A percentile compares a stretch with the other conserved stretches of the same genome.
Conservation (phyloP, 2,797 vertebrate genomes). For the Tympanoctomys barrerae region DNA sequence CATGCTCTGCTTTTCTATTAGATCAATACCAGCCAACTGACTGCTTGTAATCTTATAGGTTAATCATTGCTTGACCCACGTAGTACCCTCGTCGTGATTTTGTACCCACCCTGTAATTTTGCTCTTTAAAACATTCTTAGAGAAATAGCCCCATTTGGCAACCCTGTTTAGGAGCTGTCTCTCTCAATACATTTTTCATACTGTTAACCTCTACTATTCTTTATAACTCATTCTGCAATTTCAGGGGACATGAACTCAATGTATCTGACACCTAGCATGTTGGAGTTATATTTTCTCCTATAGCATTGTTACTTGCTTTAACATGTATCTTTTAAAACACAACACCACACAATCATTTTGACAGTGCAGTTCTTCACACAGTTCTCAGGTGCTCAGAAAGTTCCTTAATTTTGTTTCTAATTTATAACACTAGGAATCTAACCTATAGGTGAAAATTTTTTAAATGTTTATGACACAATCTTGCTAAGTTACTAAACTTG, state of each 20-base stretch:
- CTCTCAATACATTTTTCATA: not conserved
- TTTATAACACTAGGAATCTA: not conserved
- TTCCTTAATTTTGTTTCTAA: not conserved
- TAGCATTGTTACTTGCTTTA: not conserved
- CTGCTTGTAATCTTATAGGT: not conserved
- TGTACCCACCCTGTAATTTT: not conserved
- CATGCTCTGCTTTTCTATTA: not conserved
- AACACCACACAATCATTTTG: not conserved
- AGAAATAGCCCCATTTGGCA: not conserved
- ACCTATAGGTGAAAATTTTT: not conserved
- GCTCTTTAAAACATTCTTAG: not conserved
- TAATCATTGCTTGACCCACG: not conserved
- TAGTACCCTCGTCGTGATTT: not conserved
- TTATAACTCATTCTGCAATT: not conserved
- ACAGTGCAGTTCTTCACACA: not conserved
- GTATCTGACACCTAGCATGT: not conserved
- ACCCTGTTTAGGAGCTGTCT: not conserved
- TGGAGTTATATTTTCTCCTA: not conserved
- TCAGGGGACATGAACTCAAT: not conserved
- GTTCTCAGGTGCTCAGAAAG: not conserved
- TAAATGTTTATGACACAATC: not conserved
- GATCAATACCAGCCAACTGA: not conserved
- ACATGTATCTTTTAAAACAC: constrained; percentile 12
- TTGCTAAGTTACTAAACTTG: not conserved
- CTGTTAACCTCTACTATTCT: not conserved